Percentiles rank a stretch among this genome's conserved stretches.
Conservation (phyloP, 2,888 invertebrate species). For the Dendrolimus houi region DNA sequence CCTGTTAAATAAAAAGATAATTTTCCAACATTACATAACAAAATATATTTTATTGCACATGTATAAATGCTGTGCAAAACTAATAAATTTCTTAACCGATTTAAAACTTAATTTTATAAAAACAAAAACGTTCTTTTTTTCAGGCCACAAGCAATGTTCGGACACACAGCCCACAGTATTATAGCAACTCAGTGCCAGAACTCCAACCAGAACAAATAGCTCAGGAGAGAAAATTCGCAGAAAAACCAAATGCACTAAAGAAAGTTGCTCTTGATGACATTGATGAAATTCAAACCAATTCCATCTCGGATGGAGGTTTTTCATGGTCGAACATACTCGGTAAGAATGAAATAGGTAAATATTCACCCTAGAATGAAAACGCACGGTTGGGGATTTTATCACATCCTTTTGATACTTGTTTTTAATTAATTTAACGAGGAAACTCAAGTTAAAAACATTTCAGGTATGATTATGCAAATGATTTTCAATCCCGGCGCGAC, state of each 20-base stretch:
- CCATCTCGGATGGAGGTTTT: conserved; percentile 86
- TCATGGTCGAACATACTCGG: conserved; percentile 93
- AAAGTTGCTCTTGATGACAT: conserved; percentile 89
- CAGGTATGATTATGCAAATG: conserved; percentile 89
- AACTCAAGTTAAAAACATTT: conserved; percentile 4
- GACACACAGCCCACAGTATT: conserved; percentile 64
- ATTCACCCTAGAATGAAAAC: not conserved
- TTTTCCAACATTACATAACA: no score
- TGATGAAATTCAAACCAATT: conserved; percentile 88
- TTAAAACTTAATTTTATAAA: no score
- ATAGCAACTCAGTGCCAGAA: conserved; percentile 58
- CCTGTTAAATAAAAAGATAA: no score
- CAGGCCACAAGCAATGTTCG: conserved; percentile 66
- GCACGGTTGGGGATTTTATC: not conserved
- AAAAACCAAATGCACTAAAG: conserved; percentile 92
- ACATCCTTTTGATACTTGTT: not conserved
- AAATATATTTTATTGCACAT: no score
- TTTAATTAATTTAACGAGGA: not conserved
- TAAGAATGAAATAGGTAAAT: conserved; percentile 24
- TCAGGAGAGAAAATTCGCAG: conserved; percentile 88
- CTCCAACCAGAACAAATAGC: conserved; percentile 51
- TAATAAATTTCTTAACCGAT: no score
- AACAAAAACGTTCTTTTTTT: conserved; percentile 15
- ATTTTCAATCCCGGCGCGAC: conserved; percentile 81
- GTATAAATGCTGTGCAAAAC: no score